Percentiles rank a stretch among this genome's conserved stretches.
phyloP scores from a whole-genome alignment of 2,797 vertebrate genomes.

The Mallotus villosus region DNA sequence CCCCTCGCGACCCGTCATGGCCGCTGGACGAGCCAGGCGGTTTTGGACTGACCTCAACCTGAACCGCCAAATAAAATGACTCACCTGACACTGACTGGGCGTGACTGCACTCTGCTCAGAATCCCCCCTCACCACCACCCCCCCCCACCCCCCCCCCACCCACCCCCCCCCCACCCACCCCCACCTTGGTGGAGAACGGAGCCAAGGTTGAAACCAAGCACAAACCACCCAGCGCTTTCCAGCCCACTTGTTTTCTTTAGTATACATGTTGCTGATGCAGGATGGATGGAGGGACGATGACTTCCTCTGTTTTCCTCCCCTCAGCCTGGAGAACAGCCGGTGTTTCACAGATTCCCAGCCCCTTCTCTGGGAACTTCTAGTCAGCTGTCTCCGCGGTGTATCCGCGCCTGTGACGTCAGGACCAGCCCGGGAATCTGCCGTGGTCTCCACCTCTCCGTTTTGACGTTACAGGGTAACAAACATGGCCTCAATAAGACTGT shows the following conservation, averaged over 20 bases:
- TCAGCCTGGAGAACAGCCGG: conserved; percentile 37
- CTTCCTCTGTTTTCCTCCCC: conserved; percentile 60
- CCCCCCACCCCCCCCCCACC: conserved; percentile 13
- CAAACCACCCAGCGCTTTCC: conserved; percentile 56
- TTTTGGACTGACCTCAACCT: conserved; percentile 67
- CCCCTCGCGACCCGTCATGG: conserved; percentile 37
- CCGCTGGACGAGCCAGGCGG: conserved; percentile 50
- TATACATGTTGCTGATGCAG: conserved; percentile 63
- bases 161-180: conserved; percentile 10
- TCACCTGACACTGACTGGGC: conserved; percentile 72
- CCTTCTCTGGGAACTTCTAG: conserved; percentile 23
- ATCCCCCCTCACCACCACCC: conserved; percentile 54
- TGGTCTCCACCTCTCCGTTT: conserved; percentile 38
- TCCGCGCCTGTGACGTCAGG: conserved; percentile 22
- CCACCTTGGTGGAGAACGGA: conserved; percentile 46
- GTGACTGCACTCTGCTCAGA: conserved; percentile 61
- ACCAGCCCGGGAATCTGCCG: conserved; percentile 29
- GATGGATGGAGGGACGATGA: conserved; percentile 50
- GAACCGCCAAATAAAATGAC: conserved; percentile 72
- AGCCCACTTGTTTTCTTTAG: conserved; percentile 59
- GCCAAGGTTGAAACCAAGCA: conserved; percentile 60
- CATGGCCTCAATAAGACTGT: not conserved
- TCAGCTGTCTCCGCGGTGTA: conserved; percentile 41
- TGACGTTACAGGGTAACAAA: conserved; percentile 50
- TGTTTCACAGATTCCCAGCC: conserved; percentile 63